phyloP scores from a whole-genome alignment of 2,888 invertebrate genomes.

The Caenorhabditis sulstoni region DNA sequence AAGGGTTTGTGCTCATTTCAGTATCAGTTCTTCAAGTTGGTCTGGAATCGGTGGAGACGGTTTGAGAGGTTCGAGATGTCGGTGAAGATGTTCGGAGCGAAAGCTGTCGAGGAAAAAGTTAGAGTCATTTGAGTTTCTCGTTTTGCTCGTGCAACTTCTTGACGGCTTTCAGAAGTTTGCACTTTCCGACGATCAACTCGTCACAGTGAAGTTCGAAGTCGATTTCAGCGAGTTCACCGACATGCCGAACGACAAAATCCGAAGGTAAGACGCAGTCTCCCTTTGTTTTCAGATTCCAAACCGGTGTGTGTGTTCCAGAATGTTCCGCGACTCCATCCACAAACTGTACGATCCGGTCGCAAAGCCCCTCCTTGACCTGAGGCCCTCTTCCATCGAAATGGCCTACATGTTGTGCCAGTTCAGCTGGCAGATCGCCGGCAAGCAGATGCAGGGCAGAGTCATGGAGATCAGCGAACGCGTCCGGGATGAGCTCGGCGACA shows the following conservation, averaged over 20 bases:
- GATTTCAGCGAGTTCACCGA: constrained; percentile 25
- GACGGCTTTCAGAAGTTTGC: constrained; percentile 31
- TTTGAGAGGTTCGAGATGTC: constrained; percentile 58
- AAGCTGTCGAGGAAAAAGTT: background rate
- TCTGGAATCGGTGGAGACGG: constrained; percentile 58
- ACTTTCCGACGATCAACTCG: constrained; percentile 15
- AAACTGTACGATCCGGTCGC: constrained; percentile 49
- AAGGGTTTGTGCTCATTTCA: background rate
- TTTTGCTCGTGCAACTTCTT: background rate
- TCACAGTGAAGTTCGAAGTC: constrained; percentile 1
- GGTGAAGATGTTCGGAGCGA: constrained; percentile 37
- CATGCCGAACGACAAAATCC: constrained; percentile 31
- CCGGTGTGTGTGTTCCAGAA: constrained; percentile 12
- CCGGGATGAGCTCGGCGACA: constrained; percentile 56
- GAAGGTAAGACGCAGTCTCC: constrained; percentile 11
- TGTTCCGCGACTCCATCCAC: constrained; percentile 55
- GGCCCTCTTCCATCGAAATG: constrained; percentile 50
- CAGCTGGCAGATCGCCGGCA: constrained; percentile 62
- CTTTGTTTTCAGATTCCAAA: too few species aligned
- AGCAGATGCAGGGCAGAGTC: constrained; percentile 42
- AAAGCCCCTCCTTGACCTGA: constrained; percentile 48
- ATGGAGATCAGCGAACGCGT: constrained; percentile 49
- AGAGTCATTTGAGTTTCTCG: background rate
- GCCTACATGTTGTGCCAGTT: constrained; percentile 61
- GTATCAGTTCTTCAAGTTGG: constrained; percentile 36